Conservation (phyloP, 2,797 vertebrate genomes). For the Mus minutoides region DNA sequence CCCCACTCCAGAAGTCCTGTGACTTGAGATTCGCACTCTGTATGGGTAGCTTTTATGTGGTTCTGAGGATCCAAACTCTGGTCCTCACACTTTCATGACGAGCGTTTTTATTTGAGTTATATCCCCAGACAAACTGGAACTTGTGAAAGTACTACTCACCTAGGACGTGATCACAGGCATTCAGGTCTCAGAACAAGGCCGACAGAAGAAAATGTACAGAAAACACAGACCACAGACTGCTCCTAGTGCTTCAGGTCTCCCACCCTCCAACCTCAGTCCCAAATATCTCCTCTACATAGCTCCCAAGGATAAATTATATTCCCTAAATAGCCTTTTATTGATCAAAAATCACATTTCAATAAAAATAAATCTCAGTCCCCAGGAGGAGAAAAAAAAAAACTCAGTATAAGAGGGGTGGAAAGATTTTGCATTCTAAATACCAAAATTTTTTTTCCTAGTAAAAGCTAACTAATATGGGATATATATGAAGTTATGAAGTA, state of each 20-base stretch:
- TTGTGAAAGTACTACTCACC: neutral
- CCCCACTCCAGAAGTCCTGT: neutral
- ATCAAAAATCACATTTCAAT: conserved; percentile 49
- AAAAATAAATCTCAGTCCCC: conserved; percentile 50
- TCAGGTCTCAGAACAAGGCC: neutral
- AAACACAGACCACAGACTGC: neutral
- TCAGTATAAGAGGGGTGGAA: conserved; percentile 42
- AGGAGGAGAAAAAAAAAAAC: conserved; percentile 4
- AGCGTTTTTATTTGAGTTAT: neutral
- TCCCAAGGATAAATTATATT: conserved; percentile 31
- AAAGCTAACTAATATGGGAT: conserved; percentile 59
- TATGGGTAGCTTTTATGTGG: neutral
- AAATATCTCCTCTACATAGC: conserved; percentile 19
- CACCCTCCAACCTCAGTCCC: neutral
- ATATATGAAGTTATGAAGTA: conserved; percentile 29
- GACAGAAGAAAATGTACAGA: neutral
- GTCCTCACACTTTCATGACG: neutral
- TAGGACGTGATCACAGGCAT: neutral
- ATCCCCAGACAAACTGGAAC: neutral
- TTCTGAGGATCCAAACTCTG: neutral
- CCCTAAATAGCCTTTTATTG: conserved; percentile 2
- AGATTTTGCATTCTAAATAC: conserved; percentile 26
- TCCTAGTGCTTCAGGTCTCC: neutral
- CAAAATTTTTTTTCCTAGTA: neutral
- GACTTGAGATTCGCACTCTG: neutral